phyloP scores from a whole-genome alignment of 2,113 vertebrate genomes.

The Phaethornis superciliosus region DNA sequence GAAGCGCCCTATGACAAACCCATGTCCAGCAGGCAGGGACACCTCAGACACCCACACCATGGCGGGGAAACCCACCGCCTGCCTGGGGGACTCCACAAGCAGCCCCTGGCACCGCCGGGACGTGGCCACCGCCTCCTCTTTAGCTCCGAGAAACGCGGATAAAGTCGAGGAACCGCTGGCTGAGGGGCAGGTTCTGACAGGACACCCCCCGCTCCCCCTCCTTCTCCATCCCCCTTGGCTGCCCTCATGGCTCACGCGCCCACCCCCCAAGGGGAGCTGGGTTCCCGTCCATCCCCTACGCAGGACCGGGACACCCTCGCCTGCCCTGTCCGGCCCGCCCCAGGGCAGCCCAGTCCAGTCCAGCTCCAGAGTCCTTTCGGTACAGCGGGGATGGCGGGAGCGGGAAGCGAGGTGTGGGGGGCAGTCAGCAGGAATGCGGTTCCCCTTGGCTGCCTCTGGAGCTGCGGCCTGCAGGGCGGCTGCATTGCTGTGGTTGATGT shows the following conservation, averaged over 20 bases:
- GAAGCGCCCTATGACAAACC: constrained; percentile 23
- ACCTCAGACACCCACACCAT: background rate
- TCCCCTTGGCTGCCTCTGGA: background rate
- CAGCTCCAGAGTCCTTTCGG: accelerated
- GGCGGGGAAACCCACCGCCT: background rate
- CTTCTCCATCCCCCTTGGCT: background rate
- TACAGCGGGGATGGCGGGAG: accelerated
- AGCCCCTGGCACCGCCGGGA: no score
- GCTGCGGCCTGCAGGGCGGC: background rate
- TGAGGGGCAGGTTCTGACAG: background rate
- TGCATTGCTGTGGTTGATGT: background rate
- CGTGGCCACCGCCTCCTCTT: no score
- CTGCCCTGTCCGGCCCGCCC: background rate
- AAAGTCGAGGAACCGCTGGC: no score
- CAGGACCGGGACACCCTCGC: background rate
- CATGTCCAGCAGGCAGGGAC: background rate
- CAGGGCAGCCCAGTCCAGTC: no score
- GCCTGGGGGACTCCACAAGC: background rate
- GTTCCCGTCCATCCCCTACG: background rate
- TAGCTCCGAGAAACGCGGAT: background rate
- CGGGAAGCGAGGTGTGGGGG: accelerated
- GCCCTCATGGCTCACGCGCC: no score
- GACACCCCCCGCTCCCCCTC: accelerated
- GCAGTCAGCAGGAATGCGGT: accelerated
- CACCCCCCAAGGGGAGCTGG: no score